Conservation (phyloP, 2,113 vertebrate species). For the Anolis sagrei region DNA sequence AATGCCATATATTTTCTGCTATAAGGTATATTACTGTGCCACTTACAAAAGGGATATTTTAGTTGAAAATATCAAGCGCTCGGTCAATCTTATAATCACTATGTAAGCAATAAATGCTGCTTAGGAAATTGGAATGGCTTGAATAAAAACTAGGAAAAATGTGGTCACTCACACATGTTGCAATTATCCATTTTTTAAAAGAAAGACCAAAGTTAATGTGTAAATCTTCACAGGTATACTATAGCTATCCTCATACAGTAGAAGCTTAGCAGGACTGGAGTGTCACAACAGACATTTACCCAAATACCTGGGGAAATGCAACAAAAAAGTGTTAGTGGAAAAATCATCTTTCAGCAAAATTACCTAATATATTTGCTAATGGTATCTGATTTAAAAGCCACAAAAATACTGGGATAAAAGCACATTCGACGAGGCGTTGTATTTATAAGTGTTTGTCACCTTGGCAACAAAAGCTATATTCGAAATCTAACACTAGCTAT, state of each 20-base stretch:
- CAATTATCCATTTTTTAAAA: slow-evolving; percentile 67
- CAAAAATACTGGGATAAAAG: slow-evolving; percentile 88
- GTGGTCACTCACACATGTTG: slow-evolving; percentile 64
- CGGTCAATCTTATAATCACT: slow-evolving; percentile 20
- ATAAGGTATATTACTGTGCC: slow-evolving; percentile 54
- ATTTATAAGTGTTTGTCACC: slow-evolving; percentile 88
- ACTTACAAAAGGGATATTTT: slow-evolving; percentile 41
- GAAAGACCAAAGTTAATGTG: slow-evolving; percentile 73
- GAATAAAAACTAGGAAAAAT: slow-evolving; percentile 49
- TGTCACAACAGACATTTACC: slow-evolving; percentile 86
- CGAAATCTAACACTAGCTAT: slow-evolving; percentile 80
- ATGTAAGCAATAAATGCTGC: not conserved
- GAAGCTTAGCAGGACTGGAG: slow-evolving; percentile 75
- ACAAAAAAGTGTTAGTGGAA: slow-evolving; percentile 81
- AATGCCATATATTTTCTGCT: slow-evolving; percentile 45
- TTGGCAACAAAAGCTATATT: slow-evolving; percentile 85
- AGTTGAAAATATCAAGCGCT: slow-evolving; percentile 56
- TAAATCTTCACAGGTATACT: slow-evolving; percentile 79
- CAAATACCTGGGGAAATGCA: slow-evolving; percentile 82
- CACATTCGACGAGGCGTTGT: slow-evolving; percentile 85
- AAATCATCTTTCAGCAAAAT: slow-evolving; percentile 88
- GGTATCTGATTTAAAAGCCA: slow-evolving; percentile 88
- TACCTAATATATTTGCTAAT: slow-evolving; percentile 89
- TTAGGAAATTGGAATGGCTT: not conserved
- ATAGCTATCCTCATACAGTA: slow-evolving; percentile 69